Evolutionary conservation across 2,113 vertebrate species (phyloP).

Genomic region (Acinonyx jubatus): DNA sequence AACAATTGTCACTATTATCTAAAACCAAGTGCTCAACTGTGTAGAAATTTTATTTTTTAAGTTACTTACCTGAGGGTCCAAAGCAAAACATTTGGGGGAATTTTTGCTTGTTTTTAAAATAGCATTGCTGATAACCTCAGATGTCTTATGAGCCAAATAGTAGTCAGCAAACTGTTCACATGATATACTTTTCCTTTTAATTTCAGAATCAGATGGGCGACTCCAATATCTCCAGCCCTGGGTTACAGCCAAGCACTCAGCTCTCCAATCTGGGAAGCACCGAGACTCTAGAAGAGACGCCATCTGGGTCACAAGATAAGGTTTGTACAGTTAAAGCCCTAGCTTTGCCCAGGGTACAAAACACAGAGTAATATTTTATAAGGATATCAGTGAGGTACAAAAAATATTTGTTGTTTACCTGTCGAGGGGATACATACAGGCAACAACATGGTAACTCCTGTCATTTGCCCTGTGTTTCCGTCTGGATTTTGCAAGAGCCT

Average conservation of each 20-base stretch:
- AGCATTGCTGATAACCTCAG: not conserved
- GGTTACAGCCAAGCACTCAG: slow-evolving; percentile 81
- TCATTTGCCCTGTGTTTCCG: not conserved
- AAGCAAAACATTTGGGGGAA: not conserved
- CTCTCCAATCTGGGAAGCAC: slow-evolving; percentile 81
- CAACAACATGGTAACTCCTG: not conserved
- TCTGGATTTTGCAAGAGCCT: not conserved
- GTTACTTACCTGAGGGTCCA: not conserved
- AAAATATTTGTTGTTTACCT: not conserved
- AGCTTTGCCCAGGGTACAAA: not conserved
- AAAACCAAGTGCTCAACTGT: slow-evolving; percentile 10
- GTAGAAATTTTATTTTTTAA: slow-evolving; percentile 23
- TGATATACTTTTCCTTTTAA: slow-evolving; percentile 21
- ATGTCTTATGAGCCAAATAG: slow-evolving; percentile 44
- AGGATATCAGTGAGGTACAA: not conserved
- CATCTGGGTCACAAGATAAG: slow-evolving; percentile 82
- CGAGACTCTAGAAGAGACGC: slow-evolving; percentile 81
- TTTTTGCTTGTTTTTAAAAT: slow-evolving; percentile 24
- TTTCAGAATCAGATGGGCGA: slow-evolving; percentile 85
- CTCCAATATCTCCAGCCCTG: slow-evolving; percentile 82
- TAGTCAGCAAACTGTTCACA: slow-evolving; percentile 27
- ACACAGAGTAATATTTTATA: not conserved
- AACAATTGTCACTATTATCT: not conserved
- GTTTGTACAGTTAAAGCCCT: slow-evolving; percentile 75
- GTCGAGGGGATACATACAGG: not conserved